Evolutionary conservation across 2,888 invertebrate species (phyloP).

Genomic region (Ypsolopha sequella): DNA sequence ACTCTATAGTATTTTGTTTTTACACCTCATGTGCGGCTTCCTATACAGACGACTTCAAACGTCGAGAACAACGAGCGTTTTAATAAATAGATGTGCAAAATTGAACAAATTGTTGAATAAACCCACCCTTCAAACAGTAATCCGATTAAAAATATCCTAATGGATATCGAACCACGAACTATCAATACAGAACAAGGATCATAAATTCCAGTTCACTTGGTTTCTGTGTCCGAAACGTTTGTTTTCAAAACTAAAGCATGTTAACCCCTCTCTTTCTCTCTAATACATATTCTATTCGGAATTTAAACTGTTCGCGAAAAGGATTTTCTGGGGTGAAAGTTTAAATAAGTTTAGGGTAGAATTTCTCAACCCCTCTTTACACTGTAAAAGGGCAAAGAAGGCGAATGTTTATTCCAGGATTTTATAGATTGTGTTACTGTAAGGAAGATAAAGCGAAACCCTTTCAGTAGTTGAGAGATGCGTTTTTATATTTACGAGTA

Average conservation of each 20-base stretch:
- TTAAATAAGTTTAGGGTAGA: constrained; percentile 65
- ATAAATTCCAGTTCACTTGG: too few species aligned
- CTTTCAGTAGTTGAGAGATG: constrained; percentile 4
- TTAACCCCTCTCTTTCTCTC: constrained; percentile 36
- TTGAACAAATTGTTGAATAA: too few species aligned
- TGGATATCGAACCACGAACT: too few species aligned
- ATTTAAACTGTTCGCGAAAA: constrained; percentile 61
- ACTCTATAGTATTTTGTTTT: too few species aligned
- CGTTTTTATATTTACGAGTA: background rate
- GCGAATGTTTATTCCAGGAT: constrained; percentile 67
- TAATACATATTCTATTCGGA: constrained; percentile 62
- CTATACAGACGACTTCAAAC: too few species aligned
- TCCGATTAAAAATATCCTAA: too few species aligned
- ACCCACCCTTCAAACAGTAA: too few species aligned
- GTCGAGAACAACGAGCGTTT: too few species aligned
- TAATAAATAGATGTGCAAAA: too few species aligned
- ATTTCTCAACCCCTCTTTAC: constrained; percentile 60
- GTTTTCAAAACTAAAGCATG: constrained; percentile 33
- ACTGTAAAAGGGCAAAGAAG: constrained; percentile 63
- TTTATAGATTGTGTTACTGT: constrained; percentile 47
- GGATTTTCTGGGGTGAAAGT: constrained; percentile 66
- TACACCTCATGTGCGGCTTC: too few species aligned
- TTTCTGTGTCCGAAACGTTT: constrained; percentile 15
- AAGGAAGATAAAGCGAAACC: constrained; percentile 27
- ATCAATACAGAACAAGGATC: too few species aligned